phyloP scores from a whole-genome alignment of 1,140 invertebrate species.

The Leptestheria dahalacensis region DNA sequence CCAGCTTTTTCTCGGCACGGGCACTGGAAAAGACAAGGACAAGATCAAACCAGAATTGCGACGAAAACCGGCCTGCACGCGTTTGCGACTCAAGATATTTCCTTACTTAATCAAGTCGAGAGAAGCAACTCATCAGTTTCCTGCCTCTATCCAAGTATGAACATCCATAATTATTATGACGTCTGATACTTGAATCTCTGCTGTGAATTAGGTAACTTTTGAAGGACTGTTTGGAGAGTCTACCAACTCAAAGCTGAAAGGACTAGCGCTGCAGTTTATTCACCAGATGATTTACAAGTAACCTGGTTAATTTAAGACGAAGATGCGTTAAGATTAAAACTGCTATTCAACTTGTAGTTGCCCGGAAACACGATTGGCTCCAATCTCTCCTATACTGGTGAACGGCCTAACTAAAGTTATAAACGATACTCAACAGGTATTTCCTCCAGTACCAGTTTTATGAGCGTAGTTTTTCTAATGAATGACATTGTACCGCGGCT shows the following conservation, averaged over 20 bases:
- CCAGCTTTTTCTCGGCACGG: slow-evolving; percentile 55
- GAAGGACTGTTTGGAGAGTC: slow-evolving; percentile 69
- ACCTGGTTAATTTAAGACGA: slow-evolving; percentile 29
- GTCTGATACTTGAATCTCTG: too few species aligned
- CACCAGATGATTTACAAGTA: slow-evolving; percentile 62
- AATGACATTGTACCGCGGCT: too few species aligned
- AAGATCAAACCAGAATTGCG: slow-evolving; percentile 42
- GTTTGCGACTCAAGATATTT: slow-evolving; percentile 68
- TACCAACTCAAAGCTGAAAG: slow-evolving; percentile 65
- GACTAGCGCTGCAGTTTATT: slow-evolving; percentile 62
- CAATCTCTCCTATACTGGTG: slow-evolving; percentile 45
- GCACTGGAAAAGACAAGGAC: slow-evolving; percentile 34
- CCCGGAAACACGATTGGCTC: slow-evolving; percentile 37
- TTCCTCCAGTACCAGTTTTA: too few species aligned
- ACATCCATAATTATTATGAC: too few species aligned
- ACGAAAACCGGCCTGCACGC: slow-evolving; percentile 54
- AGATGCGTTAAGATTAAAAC: too few species aligned
- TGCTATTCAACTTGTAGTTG: slow-evolving; percentile 42
- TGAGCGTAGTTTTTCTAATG: slow-evolving; percentile 13
- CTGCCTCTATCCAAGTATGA: slow-evolving; percentile 60
- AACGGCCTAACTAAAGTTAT: slow-evolving; percentile 54
- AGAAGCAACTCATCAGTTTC: slow-evolving; percentile 59
- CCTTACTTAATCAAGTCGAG: slow-evolving; percentile 64
- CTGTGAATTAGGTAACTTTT: slow-evolving; percentile 51
- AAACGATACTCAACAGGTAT: slow-evolving; percentile 34